Evolutionary conservation across 2,113 vertebrate species (phyloP), one percentile per base, ranked within the genome.

Genomic region (Leptosomus discolor): DNA sequence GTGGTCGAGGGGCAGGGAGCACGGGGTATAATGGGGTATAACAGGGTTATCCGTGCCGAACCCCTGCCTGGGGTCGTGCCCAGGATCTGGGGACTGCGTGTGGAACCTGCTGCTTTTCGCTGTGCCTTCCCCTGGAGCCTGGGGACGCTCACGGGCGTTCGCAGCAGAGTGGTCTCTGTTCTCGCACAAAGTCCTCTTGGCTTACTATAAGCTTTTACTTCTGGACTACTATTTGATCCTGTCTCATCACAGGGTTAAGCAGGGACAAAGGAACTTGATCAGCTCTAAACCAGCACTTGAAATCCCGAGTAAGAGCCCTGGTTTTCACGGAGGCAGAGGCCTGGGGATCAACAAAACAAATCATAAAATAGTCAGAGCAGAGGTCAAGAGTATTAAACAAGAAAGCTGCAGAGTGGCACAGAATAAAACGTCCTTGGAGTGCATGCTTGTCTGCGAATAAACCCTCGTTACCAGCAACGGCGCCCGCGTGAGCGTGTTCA

Each of bases 11-110:
- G 29, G 24, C 36, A 30, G 43, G 70, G 27, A 75, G 34, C 39
- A 8, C 30, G 37, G 36, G 14, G 23, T 48, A 5, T n/a, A 50
- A 12, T 6, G 48, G 76, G 46, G 27, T 26, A 6, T 41, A 24
- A 21, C 0, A 6, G 30, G 34, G 27, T 45, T 39, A 50, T 22
- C 27, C 13, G 18, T 26, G 30, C 5, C 0, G 2, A 32, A 6
- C 2, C 27, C 34, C 14, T 32, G 39, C 21, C 50, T 20, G 43
- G 50, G 32, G 18, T n/a, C 1, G 3, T 46, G 37, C 23, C 12
- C 1, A 1, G 16, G 30, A 10, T 2, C 45, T 11, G 39, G 34
- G 30, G 36, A 15, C 39, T 9, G 12, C 4, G n/a, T 18, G 39
- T 22, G 10, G 34, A 14, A n/a, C 24, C 6, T 0, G 6, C 8